Evolutionary conservation across 2,113 vertebrate genomes (phyloP).

Genomic region (Protobothrops mucrosquamatus): DNA sequence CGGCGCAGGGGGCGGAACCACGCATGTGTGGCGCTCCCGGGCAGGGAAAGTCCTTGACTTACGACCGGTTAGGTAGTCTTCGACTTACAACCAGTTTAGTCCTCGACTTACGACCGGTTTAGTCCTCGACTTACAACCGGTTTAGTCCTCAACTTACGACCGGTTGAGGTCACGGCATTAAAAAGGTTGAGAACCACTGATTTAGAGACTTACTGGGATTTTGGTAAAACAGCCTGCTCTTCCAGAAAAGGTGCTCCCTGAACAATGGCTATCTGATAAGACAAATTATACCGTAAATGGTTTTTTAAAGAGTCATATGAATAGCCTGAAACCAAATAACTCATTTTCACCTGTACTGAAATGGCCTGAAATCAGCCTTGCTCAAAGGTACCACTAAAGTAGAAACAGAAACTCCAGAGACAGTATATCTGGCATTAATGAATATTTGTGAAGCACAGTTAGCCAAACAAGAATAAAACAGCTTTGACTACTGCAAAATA

Average conservation of each 20-base stretch:
- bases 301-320: slow-evolving; percentile 46
- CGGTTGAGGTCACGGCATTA: no score
- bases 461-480: neutral
- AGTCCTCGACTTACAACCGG: no score
- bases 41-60: no score
- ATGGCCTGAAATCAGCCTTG: slow-evolving; percentile 50
- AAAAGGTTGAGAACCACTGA: no score
- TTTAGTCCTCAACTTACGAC: no score
- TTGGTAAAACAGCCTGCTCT: slow-evolving; percentile 53
- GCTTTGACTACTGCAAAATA: slow-evolving; percentile 8
- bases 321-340: slow-evolving; percentile 19
- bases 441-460: slow-evolving; percentile 38
- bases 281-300: slow-evolving; percentile 42
- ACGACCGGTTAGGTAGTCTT: no score
- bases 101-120: no score
- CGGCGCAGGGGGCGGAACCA: no score
- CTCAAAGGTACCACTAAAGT: slow-evolving; percentile 48
- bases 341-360: slow-evolving; percentile 6
- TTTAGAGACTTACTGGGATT: slow-evolving; percentile 45
- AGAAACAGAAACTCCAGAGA: slow-evolving; percentile 43
- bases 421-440: slow-evolving; percentile 7
- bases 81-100: no score
- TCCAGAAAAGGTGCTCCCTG: slow-evolving; percentile 37
- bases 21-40: no score
- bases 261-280: slow-evolving; percentile 45